Conservation (phyloP, 2,888 invertebrate genomes). For the Pristionchus fissidentatus region DNA sequence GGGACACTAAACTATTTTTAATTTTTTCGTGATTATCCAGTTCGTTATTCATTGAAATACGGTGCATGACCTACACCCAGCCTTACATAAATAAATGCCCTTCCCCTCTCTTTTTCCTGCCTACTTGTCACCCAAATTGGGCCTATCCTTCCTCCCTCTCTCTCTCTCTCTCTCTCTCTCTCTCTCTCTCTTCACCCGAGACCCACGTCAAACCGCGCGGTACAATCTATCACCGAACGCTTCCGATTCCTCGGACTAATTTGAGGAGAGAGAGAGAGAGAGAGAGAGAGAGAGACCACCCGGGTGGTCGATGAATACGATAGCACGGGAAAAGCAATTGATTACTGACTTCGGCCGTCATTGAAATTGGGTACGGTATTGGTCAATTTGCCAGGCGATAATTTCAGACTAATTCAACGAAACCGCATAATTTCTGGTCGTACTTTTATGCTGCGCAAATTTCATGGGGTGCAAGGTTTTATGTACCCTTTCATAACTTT, state of each 20-base stretch:
- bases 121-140: constrained; percentile 11
- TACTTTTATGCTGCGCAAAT: no score
- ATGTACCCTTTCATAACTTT: no score
- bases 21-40: neutral
- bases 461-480: no score
- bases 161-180: no score
- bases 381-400: no score
- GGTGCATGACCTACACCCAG: neutral
- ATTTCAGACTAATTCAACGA: no score
- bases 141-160: neutral
- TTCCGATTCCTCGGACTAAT: constrained; percentile 39
- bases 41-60: no score
- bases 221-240: constrained; percentile 21
- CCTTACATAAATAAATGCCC: constrained; percentile 18
- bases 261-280: neutral
- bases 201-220: constrained; percentile 12
- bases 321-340: neutral
- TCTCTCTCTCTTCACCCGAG: no score
- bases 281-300: neutral
- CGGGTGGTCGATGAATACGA: constrained; percentile 29
- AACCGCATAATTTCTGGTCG: no score
- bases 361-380: no score
- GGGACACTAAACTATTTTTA: no score
- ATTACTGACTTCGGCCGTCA: neutral
- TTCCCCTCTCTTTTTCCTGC: neutral